A percentile compares a stretch with the other conserved stretches of the same genome.
These are phyloP conservation scores for Anastrepha obliqua DNA, from an alignment of 1,140 invertebrate genomes.

Conservation along the genomic window DNA sequence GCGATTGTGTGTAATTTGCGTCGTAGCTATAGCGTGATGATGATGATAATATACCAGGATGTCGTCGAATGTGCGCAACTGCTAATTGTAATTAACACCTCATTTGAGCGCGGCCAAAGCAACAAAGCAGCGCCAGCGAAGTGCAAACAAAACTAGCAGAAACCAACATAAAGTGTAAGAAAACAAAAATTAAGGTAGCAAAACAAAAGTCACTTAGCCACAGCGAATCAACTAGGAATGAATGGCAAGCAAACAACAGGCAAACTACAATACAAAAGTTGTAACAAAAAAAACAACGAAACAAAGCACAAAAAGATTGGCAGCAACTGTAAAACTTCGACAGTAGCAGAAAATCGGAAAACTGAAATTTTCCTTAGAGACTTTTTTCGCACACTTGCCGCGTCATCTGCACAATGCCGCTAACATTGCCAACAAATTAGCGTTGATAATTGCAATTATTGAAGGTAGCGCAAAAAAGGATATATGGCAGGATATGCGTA, in stretches of 20 bases:
- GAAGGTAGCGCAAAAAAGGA: constrained; percentile 18
- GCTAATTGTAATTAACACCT: constrained; percentile 50
- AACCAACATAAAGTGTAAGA: neutral
- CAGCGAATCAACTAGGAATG: constrained; percentile 2
- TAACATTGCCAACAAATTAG: constrained; percentile 51
- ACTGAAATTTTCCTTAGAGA: neutral
- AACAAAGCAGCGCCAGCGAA: neutral
- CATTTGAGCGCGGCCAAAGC: neutral
- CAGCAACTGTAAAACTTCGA: neutral
- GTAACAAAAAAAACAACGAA: neutral
- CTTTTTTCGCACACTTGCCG: constrained; percentile 38
- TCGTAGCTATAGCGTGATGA: neutral
- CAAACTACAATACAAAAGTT: neutral
- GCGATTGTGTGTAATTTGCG: neutral
- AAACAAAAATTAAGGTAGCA: neutral
- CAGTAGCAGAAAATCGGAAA: neutral
- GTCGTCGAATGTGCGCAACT: constrained; percentile 21
- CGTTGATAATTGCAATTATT: constrained; percentile 50
- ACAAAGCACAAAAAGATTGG: neutral
- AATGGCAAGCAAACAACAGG: neutral
- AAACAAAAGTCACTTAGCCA: neutral
- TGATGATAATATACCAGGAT: constrained; percentile 20
- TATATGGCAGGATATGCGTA: constrained; percentile 28
- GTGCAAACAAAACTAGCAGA: neutral
- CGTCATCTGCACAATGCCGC: constrained; percentile 33